A percentile compares a stretch with the other conserved stretches of the same genome.
These are phyloP conservation scores for Coregonus suidteri DNA, from an alignment of 2,797 vertebrate species.

Conservation along the genomic window DNA sequence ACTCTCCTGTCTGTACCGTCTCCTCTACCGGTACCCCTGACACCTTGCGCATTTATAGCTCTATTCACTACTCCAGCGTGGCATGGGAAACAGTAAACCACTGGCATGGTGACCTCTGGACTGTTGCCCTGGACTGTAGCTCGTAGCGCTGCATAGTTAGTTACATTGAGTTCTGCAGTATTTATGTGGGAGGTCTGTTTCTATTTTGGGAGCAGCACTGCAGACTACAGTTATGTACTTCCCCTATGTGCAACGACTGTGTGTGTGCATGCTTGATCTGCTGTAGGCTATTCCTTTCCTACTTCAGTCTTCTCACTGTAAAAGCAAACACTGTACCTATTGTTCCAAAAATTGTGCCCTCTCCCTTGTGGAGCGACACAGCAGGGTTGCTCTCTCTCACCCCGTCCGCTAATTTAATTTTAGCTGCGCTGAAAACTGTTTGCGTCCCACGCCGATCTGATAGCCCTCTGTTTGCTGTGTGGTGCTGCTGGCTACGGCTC, in stretches of 20 bases:
- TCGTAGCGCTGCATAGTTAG: not conserved
- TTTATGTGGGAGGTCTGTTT: not conserved
- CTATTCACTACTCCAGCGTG: slow-evolving; percentile 56
- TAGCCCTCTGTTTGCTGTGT: slow-evolving; percentile 67
- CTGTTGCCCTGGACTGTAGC: not conserved
- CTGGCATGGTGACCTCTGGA: slow-evolving; percentile 60
- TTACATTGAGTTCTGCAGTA: not conserved
- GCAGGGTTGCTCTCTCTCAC: slow-evolving; percentile 51
- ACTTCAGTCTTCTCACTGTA: slow-evolving; percentile 43
- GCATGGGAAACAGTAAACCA: slow-evolving; percentile 54
- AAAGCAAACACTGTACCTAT: slow-evolving; percentile 66
- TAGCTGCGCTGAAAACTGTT: slow-evolving; percentile 69
- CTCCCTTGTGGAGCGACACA: slow-evolving; percentile 52
- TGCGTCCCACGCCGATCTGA: slow-evolving; percentile 65
- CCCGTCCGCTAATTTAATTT: slow-evolving; percentile 76
- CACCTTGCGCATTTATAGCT: slow-evolving; percentile 68
- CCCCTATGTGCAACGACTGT: slow-evolving; percentile 29
- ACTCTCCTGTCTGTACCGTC: too few relatives aligned
- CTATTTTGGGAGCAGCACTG: slow-evolving; percentile 29
- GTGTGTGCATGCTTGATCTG: slow-evolving; percentile 18
- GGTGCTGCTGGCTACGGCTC: slow-evolving; percentile 45
- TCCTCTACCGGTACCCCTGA: slow-evolving; percentile 51
- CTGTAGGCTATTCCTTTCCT: not conserved
- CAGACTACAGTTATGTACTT: slow-evolving; percentile 13
- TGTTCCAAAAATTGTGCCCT: slow-evolving; percentile 54